Conservation (phyloP, 1,140 invertebrate species). For the Aphaenogaster rudis region DNA sequence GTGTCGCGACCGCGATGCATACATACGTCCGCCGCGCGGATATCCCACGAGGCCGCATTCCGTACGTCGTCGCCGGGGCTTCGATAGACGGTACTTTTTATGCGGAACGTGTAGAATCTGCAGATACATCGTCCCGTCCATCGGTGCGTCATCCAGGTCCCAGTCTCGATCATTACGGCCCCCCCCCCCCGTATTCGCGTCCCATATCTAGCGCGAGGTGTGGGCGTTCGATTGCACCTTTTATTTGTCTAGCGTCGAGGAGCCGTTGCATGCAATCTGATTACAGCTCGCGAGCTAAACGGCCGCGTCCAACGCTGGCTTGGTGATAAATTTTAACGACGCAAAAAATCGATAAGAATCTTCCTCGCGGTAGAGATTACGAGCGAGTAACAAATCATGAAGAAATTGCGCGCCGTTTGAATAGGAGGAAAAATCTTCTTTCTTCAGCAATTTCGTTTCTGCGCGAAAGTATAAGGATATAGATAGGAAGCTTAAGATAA, state of each 20-base stretch:
- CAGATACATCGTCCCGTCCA: not conserved
- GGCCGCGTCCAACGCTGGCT: not conserved
- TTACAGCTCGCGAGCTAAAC: not conserved
- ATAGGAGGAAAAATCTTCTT: not conserved
- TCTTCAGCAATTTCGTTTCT: not conserved
- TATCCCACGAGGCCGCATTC: constrained; percentile 64
- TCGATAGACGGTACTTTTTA: constrained; percentile 37
- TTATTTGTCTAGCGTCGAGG: constrained; percentile 48
- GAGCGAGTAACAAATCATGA: not conserved
- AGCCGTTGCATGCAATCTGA: constrained; percentile 8
- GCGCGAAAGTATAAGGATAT: not conserved
- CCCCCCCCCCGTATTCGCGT: not conserved
- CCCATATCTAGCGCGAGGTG: constrained; percentile 32
- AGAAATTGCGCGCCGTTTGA: not conserved
- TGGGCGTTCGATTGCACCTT: constrained; percentile 39
- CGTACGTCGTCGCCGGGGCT: constrained; percentile 3
- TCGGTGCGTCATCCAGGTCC: constrained; percentile 26
- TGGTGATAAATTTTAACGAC: constrained; percentile 4
- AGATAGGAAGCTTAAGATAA: not conserved
- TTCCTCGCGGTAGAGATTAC: not conserved
- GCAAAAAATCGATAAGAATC: constrained; percentile 10
- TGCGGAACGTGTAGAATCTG: constrained; percentile 36
- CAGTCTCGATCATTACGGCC: constrained; percentile 33
- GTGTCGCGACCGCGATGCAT: constrained; percentile 77
- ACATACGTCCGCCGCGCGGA: constrained; percentile 24